Percentiles rank a stretch among this genome's conserved stretches.
These are phyloP conservation scores for Triops longicaudatus DNA, from an alignment of 1,140 invertebrate genomes.

Conservation along the genomic window DNA sequence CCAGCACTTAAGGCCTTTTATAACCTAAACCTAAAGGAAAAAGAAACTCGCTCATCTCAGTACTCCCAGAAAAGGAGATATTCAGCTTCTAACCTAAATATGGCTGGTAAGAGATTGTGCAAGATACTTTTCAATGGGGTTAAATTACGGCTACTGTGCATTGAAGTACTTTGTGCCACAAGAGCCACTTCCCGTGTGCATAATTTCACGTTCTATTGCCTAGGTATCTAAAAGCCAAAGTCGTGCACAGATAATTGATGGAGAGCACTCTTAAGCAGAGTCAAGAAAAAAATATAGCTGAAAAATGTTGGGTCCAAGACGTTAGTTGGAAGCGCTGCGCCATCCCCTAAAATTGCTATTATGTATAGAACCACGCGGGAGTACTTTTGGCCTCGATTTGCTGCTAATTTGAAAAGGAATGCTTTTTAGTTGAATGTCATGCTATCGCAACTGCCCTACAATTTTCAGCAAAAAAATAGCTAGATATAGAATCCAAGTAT, in stretches of 20 bases:
- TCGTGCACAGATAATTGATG: not conserved
- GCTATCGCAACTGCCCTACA: not conserved
- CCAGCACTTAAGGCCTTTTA: not conserved
- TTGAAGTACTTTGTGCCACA: not conserved
- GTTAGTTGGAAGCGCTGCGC: not conserved
- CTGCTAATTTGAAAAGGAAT: constrained; percentile 9
- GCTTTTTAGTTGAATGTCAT: constrained; percentile 1
- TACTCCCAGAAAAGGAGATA: not conserved
- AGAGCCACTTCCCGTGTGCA: not conserved
- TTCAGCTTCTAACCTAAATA: not conserved
- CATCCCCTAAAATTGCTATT: not conserved
- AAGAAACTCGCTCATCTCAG: not conserved
- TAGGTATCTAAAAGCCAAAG: not conserved
- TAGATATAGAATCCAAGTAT: not conserved
- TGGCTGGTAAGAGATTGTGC: not conserved
- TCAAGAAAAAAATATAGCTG: not conserved
- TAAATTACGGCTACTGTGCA: not conserved
- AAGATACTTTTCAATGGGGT: not conserved
- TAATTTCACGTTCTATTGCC: not conserved
- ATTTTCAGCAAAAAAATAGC: not conserved
- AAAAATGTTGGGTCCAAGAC: not conserved
- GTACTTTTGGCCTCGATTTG: not conserved
- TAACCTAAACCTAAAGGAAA: not conserved
- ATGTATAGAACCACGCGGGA: not conserved
- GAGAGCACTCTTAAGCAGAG: not conserved